phyloP scores from a whole-genome alignment of 37 sponge, comb jelly and placozoan genomes.

The Halichondria panicea region DNA sequence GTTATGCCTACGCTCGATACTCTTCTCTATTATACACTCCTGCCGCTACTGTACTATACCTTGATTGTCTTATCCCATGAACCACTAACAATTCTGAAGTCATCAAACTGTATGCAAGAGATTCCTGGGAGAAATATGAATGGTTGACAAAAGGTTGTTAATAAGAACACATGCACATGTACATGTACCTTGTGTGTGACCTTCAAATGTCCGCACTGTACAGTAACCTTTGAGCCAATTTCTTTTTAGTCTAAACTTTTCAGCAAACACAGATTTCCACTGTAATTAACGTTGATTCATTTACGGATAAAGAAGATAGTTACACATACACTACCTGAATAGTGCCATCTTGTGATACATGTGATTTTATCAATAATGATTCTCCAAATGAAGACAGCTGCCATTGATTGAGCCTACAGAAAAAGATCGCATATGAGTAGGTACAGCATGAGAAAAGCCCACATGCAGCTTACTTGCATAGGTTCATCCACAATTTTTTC shows the following conservation, averaged over 20 bases:
- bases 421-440: background rate
- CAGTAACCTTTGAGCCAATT: constrained; percentile 95
- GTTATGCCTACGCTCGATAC: too few species aligned
- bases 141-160: background rate
- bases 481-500: constrained; percentile 59
- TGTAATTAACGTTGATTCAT: constrained; percentile 14
- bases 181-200: constrained; percentile 88
- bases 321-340: constrained; percentile 35
- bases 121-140: constrained; percentile 60
- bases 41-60: too few species aligned
- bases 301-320: background rate
- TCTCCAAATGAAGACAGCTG: constrained; percentile 61
- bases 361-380: constrained; percentile 13
- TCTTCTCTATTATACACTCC: too few species aligned
- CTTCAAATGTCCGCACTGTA: constrained; percentile 94
- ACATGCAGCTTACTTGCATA: constrained; percentile 55
- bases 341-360: constrained; percentile 31
- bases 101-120: constrained; percentile 97
- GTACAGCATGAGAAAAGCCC: background rate
- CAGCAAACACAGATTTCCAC: constrained; percentile 93
- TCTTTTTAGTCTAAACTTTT: constrained; percentile 83
- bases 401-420: constrained; percentile 34
- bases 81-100: constrained; percentile 90
- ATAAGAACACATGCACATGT: background rate
- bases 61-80: constrained; percentile 97